Evolutionary conservation across 1,140 invertebrate species (phyloP).

Genomic region (Phymastichus coffea): DNA sequence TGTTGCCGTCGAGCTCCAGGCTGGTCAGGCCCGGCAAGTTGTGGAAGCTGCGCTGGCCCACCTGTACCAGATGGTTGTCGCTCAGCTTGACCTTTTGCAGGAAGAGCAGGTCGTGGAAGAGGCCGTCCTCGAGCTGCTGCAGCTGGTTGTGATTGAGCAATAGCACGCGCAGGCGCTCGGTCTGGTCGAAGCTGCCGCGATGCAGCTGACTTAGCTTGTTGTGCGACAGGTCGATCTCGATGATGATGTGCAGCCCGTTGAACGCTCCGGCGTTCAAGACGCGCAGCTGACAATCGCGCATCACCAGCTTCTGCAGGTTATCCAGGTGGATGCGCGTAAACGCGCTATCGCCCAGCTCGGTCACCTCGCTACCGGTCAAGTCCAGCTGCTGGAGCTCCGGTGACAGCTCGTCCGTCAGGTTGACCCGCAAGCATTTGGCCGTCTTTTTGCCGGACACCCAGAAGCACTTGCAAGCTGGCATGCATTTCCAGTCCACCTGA

Average conservation of each 20-base stretch:
- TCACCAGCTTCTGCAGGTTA: conserved; percentile 78
- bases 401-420: conserved; percentile 54
- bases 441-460: conserved; percentile 80
- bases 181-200: conserved; percentile 70
- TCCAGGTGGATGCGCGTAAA: conserved; percentile 70
- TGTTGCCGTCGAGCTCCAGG: conserved; percentile 72
- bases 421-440: conserved; percentile 72
- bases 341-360: conserved; percentile 64
- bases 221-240: conserved; percentile 80
- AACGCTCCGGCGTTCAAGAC: conserved; percentile 73
- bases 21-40: conserved; percentile 67
- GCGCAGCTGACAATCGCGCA: conserved; percentile 71
- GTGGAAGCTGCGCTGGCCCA: conserved; percentile 73
- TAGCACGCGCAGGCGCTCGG: conserved; percentile 68
- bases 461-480: conserved; percentile 69
- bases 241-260: conserved; percentile 72
- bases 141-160: conserved; percentile 74
- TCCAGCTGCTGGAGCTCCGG: conserved; percentile 74
- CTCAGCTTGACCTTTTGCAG: conserved; percentile 76
- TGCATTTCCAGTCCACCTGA: conserved; percentile 60
- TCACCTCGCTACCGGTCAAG: conserved; percentile 71
- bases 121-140: conserved; percentile 66
- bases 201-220: conserved; percentile 72
- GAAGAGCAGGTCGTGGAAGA: conserved; percentile 73
- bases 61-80: conserved; percentile 68